These are phyloP conservation scores for Ditylenchus weischeri DNA, from an alignment of 2,888 invertebrate genomes.

Conservation along the genomic window DNA sequence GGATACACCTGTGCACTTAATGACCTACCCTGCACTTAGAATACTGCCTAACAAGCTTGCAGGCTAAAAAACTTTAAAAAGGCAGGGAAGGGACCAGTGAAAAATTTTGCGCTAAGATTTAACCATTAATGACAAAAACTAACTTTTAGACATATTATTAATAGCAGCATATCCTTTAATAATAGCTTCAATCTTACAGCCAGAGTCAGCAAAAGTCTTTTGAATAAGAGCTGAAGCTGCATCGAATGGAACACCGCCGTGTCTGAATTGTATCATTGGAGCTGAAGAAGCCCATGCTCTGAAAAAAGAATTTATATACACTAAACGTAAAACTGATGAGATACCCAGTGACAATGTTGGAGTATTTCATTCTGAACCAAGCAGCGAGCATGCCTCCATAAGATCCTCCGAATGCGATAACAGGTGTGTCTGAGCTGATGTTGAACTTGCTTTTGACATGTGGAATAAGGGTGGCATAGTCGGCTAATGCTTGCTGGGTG, in stretches of 20 bases:
- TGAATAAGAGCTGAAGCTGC: constrained; percentile 68
- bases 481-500: constrained; percentile 86
- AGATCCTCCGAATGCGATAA: constrained; percentile 81
- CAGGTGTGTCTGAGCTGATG: constrained; percentile 65
- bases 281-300: constrained; percentile 88
- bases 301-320: not conserved
- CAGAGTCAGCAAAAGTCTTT: constrained; percentile 67
- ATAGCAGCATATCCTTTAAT: constrained; percentile 70
- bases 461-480: constrained; percentile 78
- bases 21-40: no score
- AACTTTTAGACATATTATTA: constrained; percentile 5
- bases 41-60: no score
- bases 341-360: constrained; percentile 76
- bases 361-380: constrained; percentile 93
- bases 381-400: constrained; percentile 97
- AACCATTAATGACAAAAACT: no score
- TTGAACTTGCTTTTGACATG: constrained; percentile 65
- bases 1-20: no score
- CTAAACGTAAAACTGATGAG: constrained; percentile 19
- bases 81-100: no score
- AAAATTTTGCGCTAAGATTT: no score
- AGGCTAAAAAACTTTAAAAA: no score
- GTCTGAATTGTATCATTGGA: constrained; percentile 82
- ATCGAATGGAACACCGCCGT: constrained; percentile 38
- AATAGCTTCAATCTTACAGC: constrained; percentile 69